Base-by-base conservation (phyloP, 2,797 vertebrate species). In the Tragelaphus oryx region DNA sequence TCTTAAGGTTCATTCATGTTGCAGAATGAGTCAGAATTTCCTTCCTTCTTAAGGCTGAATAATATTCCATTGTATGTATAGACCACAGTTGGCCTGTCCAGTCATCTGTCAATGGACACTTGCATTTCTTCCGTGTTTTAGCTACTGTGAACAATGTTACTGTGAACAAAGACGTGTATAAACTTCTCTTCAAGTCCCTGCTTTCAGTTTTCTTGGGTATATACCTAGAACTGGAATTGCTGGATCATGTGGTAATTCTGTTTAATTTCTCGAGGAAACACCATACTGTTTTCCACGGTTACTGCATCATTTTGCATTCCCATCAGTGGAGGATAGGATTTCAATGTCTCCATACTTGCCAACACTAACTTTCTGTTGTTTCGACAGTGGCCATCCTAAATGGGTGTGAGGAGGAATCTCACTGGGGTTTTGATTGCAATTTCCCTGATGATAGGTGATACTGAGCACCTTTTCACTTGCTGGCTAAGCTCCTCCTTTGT, bases 21-120 rank as follows among this genome's bases (percentile, higher is more conserved):
- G 18, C 12, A 37, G 8, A n/a, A 10, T 6, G 48, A 4, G 20
- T 71, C 82, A 52, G 68, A 91, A 78, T 57, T 20, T 6, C n/a
- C 17, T 74, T 52, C 65, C 30, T 62, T 46, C 74, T 48, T 28
- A 16, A 86, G 80, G 26, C 14, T 81, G 48, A n/a, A 14, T 57
- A 33, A 17, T 65, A 17, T 13, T 22, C 74, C 37, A 28, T 9
- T 8, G 9, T 48, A 5, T 11, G 8, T 2, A 26, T 33, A 30
- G 24, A 17, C 30, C 20, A 57, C 10, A 7, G 2, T 48, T 59
- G 14, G 9, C 48, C 18, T n/a, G 2, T 37, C 26, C 14, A 4
- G 44, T 44, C 17, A 6, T 17, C 30, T 1, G 1, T 33, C 2
- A 1, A 0, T 0, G 30, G 44, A 8, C 54, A 28, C 37, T 22